Percentiles rank a stretch among this genome's conserved stretches.
Conservation (phyloP, 1,140 invertebrate genomes). For the Bombus vancouverensis region DNA sequence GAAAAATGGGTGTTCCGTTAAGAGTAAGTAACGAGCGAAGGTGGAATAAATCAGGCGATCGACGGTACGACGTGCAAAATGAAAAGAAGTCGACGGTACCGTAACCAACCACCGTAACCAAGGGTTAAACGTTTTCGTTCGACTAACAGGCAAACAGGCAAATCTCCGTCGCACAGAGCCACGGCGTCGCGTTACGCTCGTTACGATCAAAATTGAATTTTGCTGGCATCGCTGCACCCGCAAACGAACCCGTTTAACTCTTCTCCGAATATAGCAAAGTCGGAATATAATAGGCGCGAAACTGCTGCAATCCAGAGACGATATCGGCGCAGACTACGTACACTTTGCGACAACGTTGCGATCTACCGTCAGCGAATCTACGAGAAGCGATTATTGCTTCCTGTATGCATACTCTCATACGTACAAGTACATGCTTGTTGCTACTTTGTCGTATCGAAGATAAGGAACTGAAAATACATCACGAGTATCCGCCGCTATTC, state of each 20-base stretch:
- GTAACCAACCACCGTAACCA: not conserved
- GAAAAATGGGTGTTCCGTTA: not conserved
- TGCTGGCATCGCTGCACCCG: not conserved
- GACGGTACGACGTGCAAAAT: not conserved
- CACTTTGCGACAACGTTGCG: not conserved
- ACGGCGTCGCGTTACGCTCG: not conserved
- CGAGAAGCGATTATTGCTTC: not conserved
- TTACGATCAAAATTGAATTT: not conserved
- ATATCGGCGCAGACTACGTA: not conserved
- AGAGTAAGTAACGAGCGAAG: too few relatives aligned
- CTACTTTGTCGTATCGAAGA: too few relatives aligned
- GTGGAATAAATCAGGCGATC: not conserved
- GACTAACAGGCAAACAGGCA: not conserved
- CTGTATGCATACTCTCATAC: too few relatives aligned
- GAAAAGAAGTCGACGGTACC: constrained; percentile 51
- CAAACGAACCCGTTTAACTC: constrained; percentile 20
- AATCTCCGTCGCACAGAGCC: not conserved
- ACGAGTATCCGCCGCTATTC: not conserved
- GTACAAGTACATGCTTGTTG: too few relatives aligned
- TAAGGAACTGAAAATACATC: not conserved
- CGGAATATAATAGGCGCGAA: too few relatives aligned
- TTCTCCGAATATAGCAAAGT: not conserved
- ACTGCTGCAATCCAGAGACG: too few relatives aligned
- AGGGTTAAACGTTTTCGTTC: not conserved
- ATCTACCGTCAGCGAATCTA: not conserved